phyloP scores from a whole-genome alignment of 1,140 invertebrate genomes.

The Limonius californicus region DNA sequence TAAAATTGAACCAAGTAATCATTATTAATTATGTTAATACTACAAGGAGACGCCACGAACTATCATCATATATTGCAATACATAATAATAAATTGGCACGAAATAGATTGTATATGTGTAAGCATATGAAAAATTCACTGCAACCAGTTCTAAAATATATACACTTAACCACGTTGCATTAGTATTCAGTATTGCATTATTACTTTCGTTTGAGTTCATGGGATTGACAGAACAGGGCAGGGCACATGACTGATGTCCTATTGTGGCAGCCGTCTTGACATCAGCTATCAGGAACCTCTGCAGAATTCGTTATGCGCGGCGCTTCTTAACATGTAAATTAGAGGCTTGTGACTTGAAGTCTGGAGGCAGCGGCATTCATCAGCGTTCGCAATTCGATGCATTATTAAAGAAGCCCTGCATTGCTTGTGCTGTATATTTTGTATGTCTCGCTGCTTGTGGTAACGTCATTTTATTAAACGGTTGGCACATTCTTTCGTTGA shows the following conservation, averaged over 20 bases:
- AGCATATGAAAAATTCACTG: too few relatives aligned
- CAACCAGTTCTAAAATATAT: too few relatives aligned
- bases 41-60: too few relatives aligned
- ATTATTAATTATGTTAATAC: too few relatives aligned
- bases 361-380: constrained; percentile 18
- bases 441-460: too few relatives aligned
- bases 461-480: constrained; percentile 9
- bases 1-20: too few relatives aligned
- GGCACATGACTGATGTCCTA: constrained; percentile 24
- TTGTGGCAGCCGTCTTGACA: constrained; percentile 14
- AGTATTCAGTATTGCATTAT: background rate
- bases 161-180: background rate
- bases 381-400: constrained; percentile 17
- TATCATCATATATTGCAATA: too few relatives aligned
- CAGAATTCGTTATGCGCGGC: constrained; percentile 25
- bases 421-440: too few relatives aligned
- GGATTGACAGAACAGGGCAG: constrained; percentile 15
- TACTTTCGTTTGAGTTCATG: constrained; percentile 4
- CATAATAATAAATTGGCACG: too few relatives aligned
- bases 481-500: background rate
- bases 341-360: constrained; percentile 15
- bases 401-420: background rate
- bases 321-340: constrained; percentile 26
- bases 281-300: constrained; percentile 18
- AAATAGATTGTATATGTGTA: too few relatives aligned